Conservation (phyloP, 1,140 invertebrate species). For the Fopius arisanus region DNA sequence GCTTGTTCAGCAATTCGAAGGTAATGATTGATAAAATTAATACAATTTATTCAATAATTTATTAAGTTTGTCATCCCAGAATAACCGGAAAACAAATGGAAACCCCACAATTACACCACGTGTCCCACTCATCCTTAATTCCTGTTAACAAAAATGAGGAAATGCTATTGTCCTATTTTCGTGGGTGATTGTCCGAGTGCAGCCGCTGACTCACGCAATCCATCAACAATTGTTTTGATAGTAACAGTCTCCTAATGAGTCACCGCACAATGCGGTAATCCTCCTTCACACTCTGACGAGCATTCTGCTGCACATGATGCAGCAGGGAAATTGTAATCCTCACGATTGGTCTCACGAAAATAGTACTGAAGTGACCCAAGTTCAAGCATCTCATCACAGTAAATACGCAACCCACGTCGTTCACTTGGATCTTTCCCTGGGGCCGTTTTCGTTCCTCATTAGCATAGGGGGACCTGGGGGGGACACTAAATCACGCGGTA, state of each 20-base stretch:
- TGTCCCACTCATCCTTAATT: too few species aligned
- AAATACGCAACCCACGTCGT: constrained; percentile 77
- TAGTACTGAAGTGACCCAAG: background rate
- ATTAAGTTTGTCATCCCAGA: too few species aligned
- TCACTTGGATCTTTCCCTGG: constrained; percentile 67
- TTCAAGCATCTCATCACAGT: constrained; percentile 51
- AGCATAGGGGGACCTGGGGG: constrained; percentile 1
- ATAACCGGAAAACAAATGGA: too few species aligned
- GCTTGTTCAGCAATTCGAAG: background rate
- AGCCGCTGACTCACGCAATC: background rate
- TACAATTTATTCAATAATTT: too few species aligned
- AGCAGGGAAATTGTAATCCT: background rate
- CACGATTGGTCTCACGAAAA: background rate
- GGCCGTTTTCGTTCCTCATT: constrained; percentile 8
- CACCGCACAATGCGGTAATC: background rate
- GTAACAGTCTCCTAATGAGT: background rate
- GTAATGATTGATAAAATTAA: too few species aligned
- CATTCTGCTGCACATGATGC: background rate
- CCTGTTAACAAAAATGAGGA: background rate
- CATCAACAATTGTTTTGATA: constrained; percentile 3
- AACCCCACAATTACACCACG: too few species aligned
- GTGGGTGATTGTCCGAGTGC: background rate
- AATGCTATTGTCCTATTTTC: background rate
- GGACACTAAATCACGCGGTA: constrained; percentile 25
- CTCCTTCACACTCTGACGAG: background rate